A percentile compares a stretch with the other conserved stretches of the same genome.
phyloP scores from a whole-genome alignment of 2,888 invertebrate species.

The Drosophila sordidapex region DNA sequence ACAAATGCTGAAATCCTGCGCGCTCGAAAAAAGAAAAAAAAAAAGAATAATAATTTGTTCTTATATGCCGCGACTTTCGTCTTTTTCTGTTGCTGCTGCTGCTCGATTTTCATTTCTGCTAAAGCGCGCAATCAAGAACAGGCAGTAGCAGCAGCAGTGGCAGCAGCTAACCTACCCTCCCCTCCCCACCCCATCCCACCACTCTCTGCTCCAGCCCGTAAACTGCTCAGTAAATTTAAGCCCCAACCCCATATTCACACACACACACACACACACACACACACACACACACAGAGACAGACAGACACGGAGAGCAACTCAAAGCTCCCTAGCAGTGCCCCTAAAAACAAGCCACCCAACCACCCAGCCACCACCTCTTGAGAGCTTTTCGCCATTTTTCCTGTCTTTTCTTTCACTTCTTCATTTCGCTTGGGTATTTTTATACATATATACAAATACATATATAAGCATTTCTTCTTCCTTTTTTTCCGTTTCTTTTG shows the following conservation, averaged over 20 bases:
- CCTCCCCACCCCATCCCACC: neutral
- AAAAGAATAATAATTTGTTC: slow-evolving; percentile 50
- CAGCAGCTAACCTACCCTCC: neutral
- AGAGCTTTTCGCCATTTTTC: slow-evolving; percentile 61
- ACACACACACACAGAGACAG: slow-evolving; percentile 1
- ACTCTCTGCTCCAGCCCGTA: neutral
- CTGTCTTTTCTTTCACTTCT: slow-evolving; percentile 61
- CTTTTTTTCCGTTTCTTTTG: slow-evolving; percentile 17
- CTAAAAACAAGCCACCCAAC: slow-evolving; percentile 6
- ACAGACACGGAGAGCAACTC: slow-evolving; percentile 44
- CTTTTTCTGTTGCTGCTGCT: slow-evolving; percentile 32
- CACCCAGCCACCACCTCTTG: slow-evolving; percentile 30
- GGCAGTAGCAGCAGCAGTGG: slow-evolving; percentile 26
- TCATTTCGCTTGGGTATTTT: slow-evolving; percentile 40
- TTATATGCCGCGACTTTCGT: slow-evolving; percentile 69
- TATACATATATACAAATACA: slow-evolving; percentile 6
- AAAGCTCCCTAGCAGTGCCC: slow-evolving; percentile 44
- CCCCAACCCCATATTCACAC: slow-evolving; percentile 14
- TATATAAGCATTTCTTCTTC: slow-evolving; percentile 2
- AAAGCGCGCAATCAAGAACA: slow-evolving; percentile 77
- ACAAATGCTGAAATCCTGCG: slow-evolving; percentile 73
- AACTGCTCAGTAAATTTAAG: neutral
- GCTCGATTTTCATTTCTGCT: slow-evolving; percentile 77
- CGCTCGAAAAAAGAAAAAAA: slow-evolving; percentile 46
- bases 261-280: slow-evolving; percentile 24